Conservation (phyloP, 2,797 vertebrate species). For the Hemibagrus guttatus region DNA sequence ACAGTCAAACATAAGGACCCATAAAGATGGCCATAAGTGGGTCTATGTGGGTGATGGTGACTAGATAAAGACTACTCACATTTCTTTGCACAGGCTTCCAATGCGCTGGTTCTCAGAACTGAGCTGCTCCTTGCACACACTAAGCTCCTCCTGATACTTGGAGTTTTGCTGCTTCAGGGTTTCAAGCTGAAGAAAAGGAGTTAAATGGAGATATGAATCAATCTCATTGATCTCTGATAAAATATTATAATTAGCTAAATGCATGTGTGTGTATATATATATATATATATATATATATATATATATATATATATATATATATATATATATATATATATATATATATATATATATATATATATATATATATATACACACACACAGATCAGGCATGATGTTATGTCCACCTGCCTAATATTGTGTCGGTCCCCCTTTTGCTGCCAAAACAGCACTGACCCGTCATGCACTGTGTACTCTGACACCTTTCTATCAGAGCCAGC, state of each 20-base stretch:
- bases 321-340: too few species aligned
- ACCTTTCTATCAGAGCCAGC: too few species aligned
- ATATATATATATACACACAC: too few species aligned
- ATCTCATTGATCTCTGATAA: neutral
- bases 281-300: too few species aligned
- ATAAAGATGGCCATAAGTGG: neutral
- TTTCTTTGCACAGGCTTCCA: conserved; percentile 83
- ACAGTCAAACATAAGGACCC: neutral
- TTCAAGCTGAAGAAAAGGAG: conserved; percentile 76
- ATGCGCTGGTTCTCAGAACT: conserved; percentile 81
- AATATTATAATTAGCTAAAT: neutral
- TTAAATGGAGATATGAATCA: conserved; percentile 1
- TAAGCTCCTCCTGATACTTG: conserved; percentile 84
- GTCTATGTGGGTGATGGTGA: conserved; percentile 2
- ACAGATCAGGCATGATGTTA: too few species aligned
- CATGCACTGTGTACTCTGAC: too few species aligned
- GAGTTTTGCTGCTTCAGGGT: conserved; percentile 86
- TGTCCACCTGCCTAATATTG: too few species aligned
- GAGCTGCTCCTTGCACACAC: conserved; percentile 80
- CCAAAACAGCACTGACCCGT: too few species aligned
- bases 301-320: too few species aligned
- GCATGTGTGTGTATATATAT: neutral
- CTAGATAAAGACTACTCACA: conserved; percentile 78
- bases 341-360: too few species aligned
- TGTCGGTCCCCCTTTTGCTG: too few species aligned